Evolutionary conservation across 2,113 vertebrate species (phyloP).

Genomic region (Porphyrio hochstetteri): DNA sequence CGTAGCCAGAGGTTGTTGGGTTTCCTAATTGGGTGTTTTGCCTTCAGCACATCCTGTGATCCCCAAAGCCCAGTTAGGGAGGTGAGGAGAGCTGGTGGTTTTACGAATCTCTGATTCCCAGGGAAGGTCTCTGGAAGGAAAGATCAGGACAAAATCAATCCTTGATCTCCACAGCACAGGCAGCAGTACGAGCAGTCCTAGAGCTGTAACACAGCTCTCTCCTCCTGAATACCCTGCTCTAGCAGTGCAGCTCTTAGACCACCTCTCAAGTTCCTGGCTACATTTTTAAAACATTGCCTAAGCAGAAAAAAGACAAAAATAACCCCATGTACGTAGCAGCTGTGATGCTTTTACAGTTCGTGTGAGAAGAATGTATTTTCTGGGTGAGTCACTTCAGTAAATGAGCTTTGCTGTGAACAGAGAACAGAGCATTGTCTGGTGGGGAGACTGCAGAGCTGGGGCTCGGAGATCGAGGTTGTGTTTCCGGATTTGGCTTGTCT

Average conservation of each 20-base stretch:
- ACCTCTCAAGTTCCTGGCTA: neutral
- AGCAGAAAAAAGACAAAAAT: neutral
- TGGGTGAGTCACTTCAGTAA: neutral
- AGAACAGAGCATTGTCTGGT: neutral
- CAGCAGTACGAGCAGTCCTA: accelerated
- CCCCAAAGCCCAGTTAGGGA: neutral
- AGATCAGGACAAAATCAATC: neutral
- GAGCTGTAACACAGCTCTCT: neutral
- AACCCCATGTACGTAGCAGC: neutral
- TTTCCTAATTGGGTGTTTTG: neutral
- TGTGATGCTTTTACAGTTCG: neutral
- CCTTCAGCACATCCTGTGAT: neutral
- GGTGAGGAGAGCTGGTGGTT: neutral
- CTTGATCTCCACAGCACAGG: neutral
- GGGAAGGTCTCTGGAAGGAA: neutral
- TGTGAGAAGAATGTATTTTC: neutral
- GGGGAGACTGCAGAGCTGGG: neutral
- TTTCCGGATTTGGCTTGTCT: neutral
- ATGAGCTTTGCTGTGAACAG: neutral
- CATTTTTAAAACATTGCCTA: neutral
- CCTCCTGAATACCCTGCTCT: neutral
- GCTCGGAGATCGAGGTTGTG: neutral
- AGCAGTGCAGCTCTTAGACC: neutral
- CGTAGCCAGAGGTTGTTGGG: neutral
- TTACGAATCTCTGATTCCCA: neutral